Percentiles rank a stretch among this genome's conserved stretches.
Evolutionary conservation across 2,888 invertebrate species (phyloP).

Genomic region (Alcis repandata): DNA sequence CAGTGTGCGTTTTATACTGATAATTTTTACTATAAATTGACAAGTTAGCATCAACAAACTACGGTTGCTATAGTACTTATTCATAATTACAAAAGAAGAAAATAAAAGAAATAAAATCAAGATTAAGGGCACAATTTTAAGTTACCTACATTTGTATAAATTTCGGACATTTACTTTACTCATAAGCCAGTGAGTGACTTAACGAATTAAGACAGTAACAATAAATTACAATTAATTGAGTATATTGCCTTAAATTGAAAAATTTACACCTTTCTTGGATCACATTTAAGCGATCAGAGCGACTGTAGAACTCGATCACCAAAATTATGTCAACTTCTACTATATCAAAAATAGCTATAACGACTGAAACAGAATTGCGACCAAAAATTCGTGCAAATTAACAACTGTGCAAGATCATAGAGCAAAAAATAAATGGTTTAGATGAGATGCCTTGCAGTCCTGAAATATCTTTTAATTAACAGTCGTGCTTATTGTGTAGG

Average conservation of each 20-base stretch:
- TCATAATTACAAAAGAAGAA: background rate
- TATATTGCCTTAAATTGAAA: background rate
- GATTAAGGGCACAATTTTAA: background rate
- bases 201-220: slow-evolving; percentile 5
- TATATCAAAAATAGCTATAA: too few species aligned
- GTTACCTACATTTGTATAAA: background rate
- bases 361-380: too few species aligned
- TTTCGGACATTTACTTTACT: background rate
- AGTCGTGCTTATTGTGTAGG: background rate
- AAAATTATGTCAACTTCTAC: background rate
- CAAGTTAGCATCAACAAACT: too few species aligned
- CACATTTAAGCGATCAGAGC: background rate
- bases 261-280: background rate
- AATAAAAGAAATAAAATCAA: background rate
- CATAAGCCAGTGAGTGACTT: slow-evolving; percentile 1
- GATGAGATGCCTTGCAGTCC: too few species aligned
- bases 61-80: background rate
- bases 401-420: too few species aligned
- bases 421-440: too few species aligned
- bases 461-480: background rate
- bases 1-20: too few species aligned
- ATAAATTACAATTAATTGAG: slow-evolving; percentile 4
- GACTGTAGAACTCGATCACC: background rate
- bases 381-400: too few species aligned
- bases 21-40: too few species aligned